Conservation (phyloP, 1,140 invertebrate species). For the Lethocerus indicus region DNA sequence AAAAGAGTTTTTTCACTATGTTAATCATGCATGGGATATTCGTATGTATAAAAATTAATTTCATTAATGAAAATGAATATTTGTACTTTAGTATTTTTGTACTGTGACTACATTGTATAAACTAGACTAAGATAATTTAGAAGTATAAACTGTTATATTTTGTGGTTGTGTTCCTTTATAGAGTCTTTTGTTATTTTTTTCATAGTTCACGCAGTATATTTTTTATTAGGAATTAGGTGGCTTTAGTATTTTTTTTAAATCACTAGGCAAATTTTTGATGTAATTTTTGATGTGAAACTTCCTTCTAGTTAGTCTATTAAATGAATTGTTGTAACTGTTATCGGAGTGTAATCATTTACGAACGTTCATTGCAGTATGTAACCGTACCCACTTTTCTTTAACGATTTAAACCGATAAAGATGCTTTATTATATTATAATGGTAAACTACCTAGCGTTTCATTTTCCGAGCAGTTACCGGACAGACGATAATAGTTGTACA, state of each 20-base stretch:
- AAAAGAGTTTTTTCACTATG: slow-evolving; percentile 16
- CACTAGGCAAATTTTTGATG: slow-evolving; percentile 12
- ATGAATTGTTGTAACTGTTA: slow-evolving; percentile 5
- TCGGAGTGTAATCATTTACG: slow-evolving; percentile 8
- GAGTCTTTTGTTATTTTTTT: slow-evolving; percentile 14
- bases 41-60: slow-evolving; percentile 16
- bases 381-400: too few relatives aligned
- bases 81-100: slow-evolving; percentile 21
- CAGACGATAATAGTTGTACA: too few relatives aligned
- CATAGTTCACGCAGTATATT: slow-evolving; percentile 11
- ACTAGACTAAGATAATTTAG: slow-evolving; percentile 14
- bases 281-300: slow-evolving; percentile 13
- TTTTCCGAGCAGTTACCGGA: too few relatives aligned
- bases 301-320: slow-evolving; percentile 14
- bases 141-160: slow-evolving; percentile 13
- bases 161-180: slow-evolving; percentile 17
- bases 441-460: too few relatives aligned
- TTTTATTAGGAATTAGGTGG: slow-evolving; percentile 10
- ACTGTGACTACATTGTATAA: slow-evolving; percentile 18
- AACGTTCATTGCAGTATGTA: slow-evolving; percentile 9
- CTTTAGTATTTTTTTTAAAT: slow-evolving; percentile 15
- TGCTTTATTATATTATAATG: too few relatives aligned
- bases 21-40: slow-evolving; percentile 17
- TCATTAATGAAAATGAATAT: slow-evolving; percentile 15
- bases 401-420: too few relatives aligned